Conservation (phyloP, 2,797 vertebrate genomes). For the Balearica regulorum region DNA sequence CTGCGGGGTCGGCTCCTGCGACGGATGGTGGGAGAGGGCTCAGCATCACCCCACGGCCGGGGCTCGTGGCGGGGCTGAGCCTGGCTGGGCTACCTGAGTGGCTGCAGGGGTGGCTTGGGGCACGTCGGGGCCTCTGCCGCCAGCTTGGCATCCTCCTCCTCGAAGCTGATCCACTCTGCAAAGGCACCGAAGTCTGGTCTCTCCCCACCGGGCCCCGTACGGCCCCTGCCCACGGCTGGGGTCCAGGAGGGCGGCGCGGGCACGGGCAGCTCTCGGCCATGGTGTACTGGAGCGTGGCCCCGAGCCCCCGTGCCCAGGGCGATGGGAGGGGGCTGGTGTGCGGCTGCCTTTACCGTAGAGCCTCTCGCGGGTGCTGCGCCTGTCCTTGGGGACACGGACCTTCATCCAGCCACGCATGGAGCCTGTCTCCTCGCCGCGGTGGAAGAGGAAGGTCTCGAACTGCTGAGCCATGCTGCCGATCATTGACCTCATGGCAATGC, state of each 20-base stretch:
- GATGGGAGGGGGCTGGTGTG: not conserved
- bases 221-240: not conserved
- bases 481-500: conserved; percentile 91
- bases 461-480: conserved; percentile 91
- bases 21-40: conserved; percentile 42
- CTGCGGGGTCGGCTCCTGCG: conserved; percentile 64
- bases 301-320: rapidly evolving
- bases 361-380: conserved; percentile 88
- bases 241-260: rapidly evolving
- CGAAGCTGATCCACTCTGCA: conserved; percentile 96
- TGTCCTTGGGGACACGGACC: conserved; percentile 89
- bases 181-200: not conserved
- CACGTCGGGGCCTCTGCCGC: conserved; percentile 75
- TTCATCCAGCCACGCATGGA: conserved; percentile 95
- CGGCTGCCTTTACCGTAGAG: conserved; percentile 82
- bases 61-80: not conserved
- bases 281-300: rapidly evolving
- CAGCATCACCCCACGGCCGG: rapidly evolving
- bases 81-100: conserved; percentile 46
- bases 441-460: conserved; percentile 93
- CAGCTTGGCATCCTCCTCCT: conserved; percentile 87
- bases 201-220: rapidly evolving
- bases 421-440: conserved; percentile 92
- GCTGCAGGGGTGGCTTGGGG: conserved; percentile 73
- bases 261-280: not conserved